Conservation (phyloP, 2,888 invertebrate genomes). For the Melanargia galathea region DNA sequence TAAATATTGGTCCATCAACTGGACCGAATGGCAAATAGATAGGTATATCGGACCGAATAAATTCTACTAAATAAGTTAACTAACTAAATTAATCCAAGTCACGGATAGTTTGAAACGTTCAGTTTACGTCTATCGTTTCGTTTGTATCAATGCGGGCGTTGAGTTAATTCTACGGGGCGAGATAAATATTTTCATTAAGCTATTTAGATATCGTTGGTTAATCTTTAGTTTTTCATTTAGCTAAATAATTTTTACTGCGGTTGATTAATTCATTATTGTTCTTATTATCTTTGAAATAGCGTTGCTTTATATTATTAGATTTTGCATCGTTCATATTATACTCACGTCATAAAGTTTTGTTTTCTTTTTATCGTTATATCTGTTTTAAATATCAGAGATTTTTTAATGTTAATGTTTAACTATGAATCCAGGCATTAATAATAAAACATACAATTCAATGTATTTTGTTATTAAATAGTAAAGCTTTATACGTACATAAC, state of each 20-base stretch:
- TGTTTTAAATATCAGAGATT: not conserved
- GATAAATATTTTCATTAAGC: conserved; percentile 2
- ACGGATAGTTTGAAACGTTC: conserved; percentile 31
- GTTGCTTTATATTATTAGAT: not conserved
- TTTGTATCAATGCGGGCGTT: conserved; percentile 32
- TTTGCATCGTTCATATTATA: not conserved
- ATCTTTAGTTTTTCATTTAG: not conserved
- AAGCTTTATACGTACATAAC: conserved; percentile 5
- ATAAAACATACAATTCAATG: not conserved
- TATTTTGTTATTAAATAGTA: not conserved
- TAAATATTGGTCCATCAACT: conserved; percentile 20
- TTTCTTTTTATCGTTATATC: not conserved
- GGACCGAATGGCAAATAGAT: conserved; percentile 12
- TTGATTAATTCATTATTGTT: not conserved
- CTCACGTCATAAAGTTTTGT: no score
- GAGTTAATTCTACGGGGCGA: conserved; percentile 12
- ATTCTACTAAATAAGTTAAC: conserved; percentile 33
- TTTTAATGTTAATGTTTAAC: not conserved
- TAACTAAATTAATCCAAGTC: conserved; percentile 25
- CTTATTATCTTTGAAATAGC: no score
- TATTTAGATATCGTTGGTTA: conserved; percentile 8
- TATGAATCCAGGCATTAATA: not conserved
- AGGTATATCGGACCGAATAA: conserved; percentile 19
- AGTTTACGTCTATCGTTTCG: conserved; percentile 21
- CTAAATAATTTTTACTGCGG: not conserved